Evolutionary conservation across 2,113 vertebrate genomes (phyloP).

Genomic region (Raja brachyura): DNA sequence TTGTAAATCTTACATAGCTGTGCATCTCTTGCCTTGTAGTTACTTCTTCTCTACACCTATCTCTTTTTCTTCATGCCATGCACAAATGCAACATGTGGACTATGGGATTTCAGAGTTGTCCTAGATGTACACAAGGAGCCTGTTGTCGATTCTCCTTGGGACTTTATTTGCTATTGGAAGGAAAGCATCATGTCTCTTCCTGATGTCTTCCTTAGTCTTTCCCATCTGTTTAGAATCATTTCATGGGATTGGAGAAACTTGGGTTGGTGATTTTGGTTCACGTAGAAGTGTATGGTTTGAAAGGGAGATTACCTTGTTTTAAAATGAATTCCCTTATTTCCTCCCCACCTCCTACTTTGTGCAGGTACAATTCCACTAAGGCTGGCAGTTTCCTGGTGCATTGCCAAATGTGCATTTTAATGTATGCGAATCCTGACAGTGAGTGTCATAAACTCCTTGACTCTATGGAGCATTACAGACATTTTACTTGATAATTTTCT

Average conservation of each 20-base stretch:
- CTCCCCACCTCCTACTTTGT: not conserved
- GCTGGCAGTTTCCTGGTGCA: not conserved
- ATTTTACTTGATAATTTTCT: not conserved
- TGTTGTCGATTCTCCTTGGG: not conserved
- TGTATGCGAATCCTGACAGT: not conserved
- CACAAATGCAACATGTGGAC: not conserved
- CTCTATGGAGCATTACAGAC: not conserved
- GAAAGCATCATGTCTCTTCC: not conserved
- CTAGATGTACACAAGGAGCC: not conserved
- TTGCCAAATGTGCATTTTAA: slow-evolving; percentile 26
- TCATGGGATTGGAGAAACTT: not conserved
- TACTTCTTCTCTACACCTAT: not conserved
- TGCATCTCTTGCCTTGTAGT: not conserved
- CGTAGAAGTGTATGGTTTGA: not conserved
- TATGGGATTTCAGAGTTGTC: not conserved
- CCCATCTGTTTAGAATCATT: not conserved
- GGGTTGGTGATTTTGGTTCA: not conserved
- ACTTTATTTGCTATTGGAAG: not conserved
- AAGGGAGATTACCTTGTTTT: not conserved
- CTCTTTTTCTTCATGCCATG: not conserved
- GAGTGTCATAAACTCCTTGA: not conserved
- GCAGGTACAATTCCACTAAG: not conserved
- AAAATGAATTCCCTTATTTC: not conserved
- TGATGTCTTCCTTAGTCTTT: not conserved
- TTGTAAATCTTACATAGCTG: not conserved